Base-by-base conservation (phyloP, 1,140 invertebrate species). In the Mycetomoellerius zeteki region DNA sequence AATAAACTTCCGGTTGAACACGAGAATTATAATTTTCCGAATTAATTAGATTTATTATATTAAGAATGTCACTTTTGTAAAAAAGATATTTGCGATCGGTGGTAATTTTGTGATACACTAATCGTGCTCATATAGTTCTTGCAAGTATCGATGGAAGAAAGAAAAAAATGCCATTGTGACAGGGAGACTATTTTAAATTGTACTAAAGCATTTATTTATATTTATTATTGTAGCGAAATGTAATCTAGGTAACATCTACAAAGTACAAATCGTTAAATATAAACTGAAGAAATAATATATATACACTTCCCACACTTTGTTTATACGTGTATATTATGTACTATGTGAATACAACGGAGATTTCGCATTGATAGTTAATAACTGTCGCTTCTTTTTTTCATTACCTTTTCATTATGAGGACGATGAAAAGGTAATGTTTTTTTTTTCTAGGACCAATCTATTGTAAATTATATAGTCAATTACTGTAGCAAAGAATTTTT, bases 251-350 rank as follows among this genome's bases (percentile, higher is more conserved):
- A 88, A 86, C 67, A 62, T 76, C 58, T 77, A 65, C 72, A 77
- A 82, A 84, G 77, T 89, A 87, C 85, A 90, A 89, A 89, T 77
- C 85, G 73, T 84, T 56, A 87, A 73, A 87, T 78, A 73, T 30
- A 72, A 52, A 54, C 6, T 56, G 50, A 86, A 78, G 64, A 73
- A 84, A 62, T 81, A 78, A 86, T 86, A 58, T 81, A 78, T 60
- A 71, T 33, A 84, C 80, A 82, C 37, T 73, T 73, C 37, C 69
- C 24, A 84, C 67, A 72, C 16, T 73, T 82, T 75, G 54, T 84
- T 84, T 7, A 84, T 50, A 84, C 3, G 43, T 84, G 69, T 84
- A 84, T 84, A 73, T 84, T 84, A 33, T 75, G 54, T 84, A 84
- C 8, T 50, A 75, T 60, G 58, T 84, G 80, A 73, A 84, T 84